Evolutionary conservation across 2,888 invertebrate species (phyloP).

Genomic region (Hybos culiciformis): DNA sequence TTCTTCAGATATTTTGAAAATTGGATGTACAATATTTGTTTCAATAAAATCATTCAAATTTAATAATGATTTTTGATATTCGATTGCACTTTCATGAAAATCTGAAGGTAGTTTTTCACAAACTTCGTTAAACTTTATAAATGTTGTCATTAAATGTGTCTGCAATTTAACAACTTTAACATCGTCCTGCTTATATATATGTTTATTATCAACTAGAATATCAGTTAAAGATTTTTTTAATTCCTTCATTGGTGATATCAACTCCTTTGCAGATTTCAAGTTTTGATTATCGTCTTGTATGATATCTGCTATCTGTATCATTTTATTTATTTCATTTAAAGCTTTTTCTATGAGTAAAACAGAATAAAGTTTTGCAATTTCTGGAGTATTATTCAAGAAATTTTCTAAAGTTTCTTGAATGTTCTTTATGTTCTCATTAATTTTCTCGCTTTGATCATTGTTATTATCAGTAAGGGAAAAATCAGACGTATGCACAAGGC

Average conservation of each 20-base stretch:
- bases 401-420: neutral
- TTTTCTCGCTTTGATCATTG: neutral
- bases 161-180: slow-evolving; percentile 24
- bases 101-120: slow-evolving; percentile 18
- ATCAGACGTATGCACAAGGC: slow-evolving; percentile 12
- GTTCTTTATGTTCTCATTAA: neutral
- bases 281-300: neutral
- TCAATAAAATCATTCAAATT: neutral
- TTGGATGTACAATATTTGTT: too few species aligned
- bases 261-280: neutral
- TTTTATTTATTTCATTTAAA: neutral
- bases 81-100: too few species aligned
- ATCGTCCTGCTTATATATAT: neutral
- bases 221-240: neutral
- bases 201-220: neutral
- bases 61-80: too few species aligned
- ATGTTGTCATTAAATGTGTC: slow-evolving; percentile 26
- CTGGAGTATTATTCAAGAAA: neutral
- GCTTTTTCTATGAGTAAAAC: neutral
- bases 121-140: slow-evolving; percentile 26
- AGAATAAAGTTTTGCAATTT: neutral
- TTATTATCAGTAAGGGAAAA: neutral
- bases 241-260: neutral
- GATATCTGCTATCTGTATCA: neutral
- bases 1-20: neutral